These are phyloP conservation scores for Alexandromys oeconomus DNA, from an alignment of 2,797 vertebrate species.

Conservation along the genomic window DNA sequence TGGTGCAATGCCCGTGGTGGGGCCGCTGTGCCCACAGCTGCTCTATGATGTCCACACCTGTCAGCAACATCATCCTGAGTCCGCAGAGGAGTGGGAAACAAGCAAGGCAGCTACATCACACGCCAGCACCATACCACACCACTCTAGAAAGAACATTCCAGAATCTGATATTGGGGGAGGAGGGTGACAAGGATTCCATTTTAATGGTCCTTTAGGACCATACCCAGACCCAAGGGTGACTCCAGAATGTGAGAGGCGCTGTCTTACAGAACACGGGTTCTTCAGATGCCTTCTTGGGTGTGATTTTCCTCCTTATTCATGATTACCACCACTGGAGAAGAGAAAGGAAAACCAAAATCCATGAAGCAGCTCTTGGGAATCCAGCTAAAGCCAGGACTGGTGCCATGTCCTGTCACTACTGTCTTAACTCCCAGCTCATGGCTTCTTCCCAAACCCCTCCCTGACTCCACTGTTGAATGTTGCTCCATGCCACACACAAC, in stretches of 20 bases:
- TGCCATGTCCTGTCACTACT: background rate
- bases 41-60: background rate
- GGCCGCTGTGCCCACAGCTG: background rate
- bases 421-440: background rate
- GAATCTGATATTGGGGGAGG: constrained; percentile 41
- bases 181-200: constrained; percentile 19
- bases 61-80: background rate
- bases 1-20: background rate
- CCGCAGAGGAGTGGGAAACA: background rate
- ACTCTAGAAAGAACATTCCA: background rate
- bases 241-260: background rate
- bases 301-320: background rate
- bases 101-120: background rate
- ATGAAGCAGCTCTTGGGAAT: background rate
- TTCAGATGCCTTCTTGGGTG: background rate
- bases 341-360: constrained; percentile 4
- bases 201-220: background rate
- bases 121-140: background rate
- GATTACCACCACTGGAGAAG: background rate
- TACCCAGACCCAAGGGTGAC: background rate
- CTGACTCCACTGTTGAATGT: background rate
- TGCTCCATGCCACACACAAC: background rate
- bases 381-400: background rate
- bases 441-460: background rate
- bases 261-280: background rate